These are phyloP conservation scores for Oreochromis aureus DNA, from an alignment of 2,113 vertebrate species.

Conservation along the genomic window DNA sequence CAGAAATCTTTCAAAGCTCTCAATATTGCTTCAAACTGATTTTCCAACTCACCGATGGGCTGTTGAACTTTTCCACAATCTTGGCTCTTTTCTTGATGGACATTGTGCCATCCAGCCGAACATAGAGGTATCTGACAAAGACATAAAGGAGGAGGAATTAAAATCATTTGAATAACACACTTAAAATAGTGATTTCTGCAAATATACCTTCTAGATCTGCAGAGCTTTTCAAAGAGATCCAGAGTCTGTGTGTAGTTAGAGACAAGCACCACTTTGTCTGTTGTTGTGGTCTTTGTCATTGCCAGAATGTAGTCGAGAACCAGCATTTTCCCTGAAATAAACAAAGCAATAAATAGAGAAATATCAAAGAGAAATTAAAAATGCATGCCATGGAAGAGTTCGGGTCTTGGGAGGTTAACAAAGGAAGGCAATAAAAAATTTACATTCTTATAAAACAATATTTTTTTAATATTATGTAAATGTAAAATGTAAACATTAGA, in stretches of 20 bases:
- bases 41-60: conserved; percentile 75
- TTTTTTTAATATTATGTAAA: background rate
- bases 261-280: conserved; percentile 93
- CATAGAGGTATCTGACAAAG: conserved; percentile 84
- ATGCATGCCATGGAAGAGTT: too few relatives aligned
- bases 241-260: conserved; percentile 98
- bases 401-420: background rate
- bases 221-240: conserved; percentile 96
- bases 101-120: conserved; percentile 95
- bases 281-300: conserved; percentile 83
- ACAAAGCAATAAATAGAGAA: background rate
- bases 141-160: background rate
- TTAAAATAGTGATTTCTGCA: background rate
- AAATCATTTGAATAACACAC: background rate
- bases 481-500: background rate
- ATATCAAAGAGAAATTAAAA: too few relatives aligned
- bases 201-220: conserved; percentile 83
- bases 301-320: conserved; percentile 95
- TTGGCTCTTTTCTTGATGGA: conserved; percentile 98
- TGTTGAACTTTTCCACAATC: conserved; percentile 92
- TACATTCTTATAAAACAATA: background rate
- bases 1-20: background rate
- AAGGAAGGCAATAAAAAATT: background rate
- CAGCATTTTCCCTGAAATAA: conserved; percentile 87
- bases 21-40: background rate